Evolutionary conservation across 2,888 invertebrate species (phyloP).

Genomic region (Coecobrya sp.): DNA sequence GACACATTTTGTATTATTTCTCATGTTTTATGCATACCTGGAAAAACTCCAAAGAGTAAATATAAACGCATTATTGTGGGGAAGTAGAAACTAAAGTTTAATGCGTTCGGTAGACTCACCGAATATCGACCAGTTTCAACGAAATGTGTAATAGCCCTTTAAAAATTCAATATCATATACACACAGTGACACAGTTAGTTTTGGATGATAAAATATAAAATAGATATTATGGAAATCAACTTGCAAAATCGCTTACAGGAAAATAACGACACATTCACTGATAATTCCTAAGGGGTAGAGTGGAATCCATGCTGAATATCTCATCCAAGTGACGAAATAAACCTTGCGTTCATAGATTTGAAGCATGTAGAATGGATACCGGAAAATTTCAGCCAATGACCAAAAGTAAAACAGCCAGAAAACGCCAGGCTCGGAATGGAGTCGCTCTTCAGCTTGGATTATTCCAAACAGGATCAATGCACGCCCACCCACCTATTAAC

Average conservation of each 20-base stretch:
- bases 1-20: not conserved
- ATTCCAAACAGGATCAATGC: constrained; percentile 93
- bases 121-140: constrained; percentile 94
- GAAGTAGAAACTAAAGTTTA: constrained; percentile 96
- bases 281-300: constrained; percentile 96
- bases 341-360: constrained; percentile 93
- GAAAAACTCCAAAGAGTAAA: constrained; percentile 92
- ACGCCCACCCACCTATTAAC: constrained; percentile 91
- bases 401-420: constrained; percentile 96
- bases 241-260: constrained; percentile 88
- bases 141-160: constrained; percentile 95
- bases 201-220: not conserved
- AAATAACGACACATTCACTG: constrained; percentile 94
- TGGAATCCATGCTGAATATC: constrained; percentile 95
- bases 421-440: constrained; percentile 95
- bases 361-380: constrained; percentile 97
- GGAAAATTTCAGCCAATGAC: constrained; percentile 93
- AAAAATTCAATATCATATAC: constrained; percentile 86
- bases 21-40: constrained; percentile 88
- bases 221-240: not conserved
- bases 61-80: constrained; percentile 93
- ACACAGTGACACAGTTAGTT: no score
- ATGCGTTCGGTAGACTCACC: constrained; percentile 93
- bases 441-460: constrained; percentile 94
- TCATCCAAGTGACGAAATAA: constrained; percentile 94